Base-by-base conservation (phyloP, 2,113 vertebrate genomes). In the Mustelus asterias region DNA sequence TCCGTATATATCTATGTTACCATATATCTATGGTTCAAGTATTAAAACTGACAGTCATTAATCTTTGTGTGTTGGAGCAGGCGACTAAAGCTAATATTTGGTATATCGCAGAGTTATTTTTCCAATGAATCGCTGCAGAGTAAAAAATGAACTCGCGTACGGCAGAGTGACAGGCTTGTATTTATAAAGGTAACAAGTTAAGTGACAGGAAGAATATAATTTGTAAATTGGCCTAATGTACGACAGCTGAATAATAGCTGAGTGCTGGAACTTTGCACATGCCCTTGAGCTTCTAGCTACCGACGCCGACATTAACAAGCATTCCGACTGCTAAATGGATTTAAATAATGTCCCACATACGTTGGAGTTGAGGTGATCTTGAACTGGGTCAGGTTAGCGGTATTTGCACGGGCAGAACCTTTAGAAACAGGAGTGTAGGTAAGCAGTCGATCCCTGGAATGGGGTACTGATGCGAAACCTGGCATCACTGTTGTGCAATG, bases 21-120 rank as follows among this genome's bases (percentile, higher is more conserved):
- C 20, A 58, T 33, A 60, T 37, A n/a, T n/a, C n/a, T n/a, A n/a
- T n/a, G n/a, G 20, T 67, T 93, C 58, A 26, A 60, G 58, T n/a
- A 60, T 90, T 90, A n/a, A 90, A 60, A n/a, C 26, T 90, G 88
- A 90, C 58, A 90, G 88, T 90, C 18, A 90, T 90, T 90, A 90
- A 90, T 90, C 54, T 90, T 90, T n/a, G 14, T 33, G 26, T 33
- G 88, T 29, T 90, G 54, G 48, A 63, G 54, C 26, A 63, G 63
- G 60, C 6, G 33, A 93, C 33, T 22, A 22, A 65, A 93, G 33
- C 65, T 37, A 65, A 93, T 93, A 63, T 93, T n/a, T 93, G 60
- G 60, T 60, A 92, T 65, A 37, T 92, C 63, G 65, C 89, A 63
- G 89, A 92, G 89, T 90, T 90, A 60, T 90, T 63, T 90, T 90